Conservation (phyloP, 1,140 invertebrate genomes). For the Caenorhabditis elegans region WBcel235 BX284605.5:9988001-9988500, state of each 20-base stretch:
- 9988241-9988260: not conserved
- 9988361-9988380: not conserved
- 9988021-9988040: too few species aligned
- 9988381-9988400: conserved; percentile 1
- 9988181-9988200: not conserved
- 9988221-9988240: not conserved
- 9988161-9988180: conserved; percentile 14
- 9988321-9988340: too few species aligned
- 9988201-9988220: not conserved
- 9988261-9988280: too few species aligned
- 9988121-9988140: not conserved
- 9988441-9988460: conserved; percentile 17
- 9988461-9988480: not conserved
- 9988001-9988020: too few species aligned
- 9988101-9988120: not conserved
- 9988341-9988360: not conserved
- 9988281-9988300: too few species aligned
- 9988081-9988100: not conserved
- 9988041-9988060: not conserved
- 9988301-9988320: too few species aligned
- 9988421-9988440: not conserved
- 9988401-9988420: not conserved
- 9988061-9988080: not conserved
- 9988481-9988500: not conserved
- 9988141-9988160: not conserved